A percentile compares a stretch with the other conserved stretches of the same genome.
Evolutionary conservation across 2,113 vertebrate species (phyloP).

Genomic region (Peromyscus maniculatus): DNA sequence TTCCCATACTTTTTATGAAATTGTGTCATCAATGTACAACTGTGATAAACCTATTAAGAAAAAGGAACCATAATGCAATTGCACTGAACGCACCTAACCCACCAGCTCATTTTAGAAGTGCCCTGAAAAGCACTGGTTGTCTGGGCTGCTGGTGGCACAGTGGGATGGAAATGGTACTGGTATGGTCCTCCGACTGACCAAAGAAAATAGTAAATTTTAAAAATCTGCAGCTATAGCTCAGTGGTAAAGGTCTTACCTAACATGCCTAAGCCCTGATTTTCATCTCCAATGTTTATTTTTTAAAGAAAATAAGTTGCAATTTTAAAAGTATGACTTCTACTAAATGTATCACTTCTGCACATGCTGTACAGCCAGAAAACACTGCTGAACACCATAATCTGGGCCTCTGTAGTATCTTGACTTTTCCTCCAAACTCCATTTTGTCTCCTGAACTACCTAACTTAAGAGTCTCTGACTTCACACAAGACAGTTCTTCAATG

Average conservation of each 20-base stretch:
- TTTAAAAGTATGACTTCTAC: neutral
- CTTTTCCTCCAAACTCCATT: neutral
- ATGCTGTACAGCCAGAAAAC: neutral
- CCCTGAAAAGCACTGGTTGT: accelerated
- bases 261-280: too few species aligned
- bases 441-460: neutral
- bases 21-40: neutral
- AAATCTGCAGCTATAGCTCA: neutral
- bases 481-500: neutral
- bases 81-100: neutral
- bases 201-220: neutral
- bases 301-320: neutral
- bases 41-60: neutral
- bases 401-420: neutral
- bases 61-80: neutral
- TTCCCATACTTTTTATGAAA: neutral
- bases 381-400: neutral
- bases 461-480: neutral
- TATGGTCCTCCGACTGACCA: neutral
- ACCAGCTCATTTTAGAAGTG: too few species aligned
- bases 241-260: neutral
- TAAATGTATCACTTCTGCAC: neutral
- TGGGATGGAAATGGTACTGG: too few species aligned
- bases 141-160: neutral
- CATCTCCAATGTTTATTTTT: neutral